Conservation (phyloP, 2,113 vertebrate genomes). For the Plecturocebus donacophilus region DNA sequence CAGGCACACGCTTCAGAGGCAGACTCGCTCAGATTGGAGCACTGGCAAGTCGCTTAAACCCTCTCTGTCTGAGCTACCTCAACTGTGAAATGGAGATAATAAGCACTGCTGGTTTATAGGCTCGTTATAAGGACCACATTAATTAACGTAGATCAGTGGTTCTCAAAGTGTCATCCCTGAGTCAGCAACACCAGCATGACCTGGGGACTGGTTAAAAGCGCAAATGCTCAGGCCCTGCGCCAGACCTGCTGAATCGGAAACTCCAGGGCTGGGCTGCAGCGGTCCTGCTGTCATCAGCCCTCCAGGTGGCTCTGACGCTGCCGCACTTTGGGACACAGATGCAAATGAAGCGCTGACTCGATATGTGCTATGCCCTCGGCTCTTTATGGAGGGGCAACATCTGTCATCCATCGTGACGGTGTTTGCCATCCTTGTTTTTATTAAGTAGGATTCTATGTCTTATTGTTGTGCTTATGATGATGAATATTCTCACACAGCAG, state of each 20-base stretch:
- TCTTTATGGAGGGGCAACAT: fast-evolving
- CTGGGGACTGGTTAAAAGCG: not conserved
- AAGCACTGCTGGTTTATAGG: fast-evolving
- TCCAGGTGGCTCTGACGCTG: not conserved
- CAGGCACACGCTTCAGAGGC: not conserved
- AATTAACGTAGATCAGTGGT: not conserved
- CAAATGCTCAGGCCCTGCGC: not conserved
- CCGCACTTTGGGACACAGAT: not conserved
- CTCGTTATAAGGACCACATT: too few species aligned
- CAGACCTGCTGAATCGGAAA: not conserved
- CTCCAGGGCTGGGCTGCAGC: fast-evolving
- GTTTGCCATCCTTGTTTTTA: fast-evolving
- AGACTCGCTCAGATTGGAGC: fast-evolving
- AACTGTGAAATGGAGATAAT: too few species aligned
- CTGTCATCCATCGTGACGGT: fast-evolving
- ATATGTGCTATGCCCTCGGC: fast-evolving
- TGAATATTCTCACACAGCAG: not conserved
- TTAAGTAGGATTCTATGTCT: fast-evolving
- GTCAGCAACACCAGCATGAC: fast-evolving
- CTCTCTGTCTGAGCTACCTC: not conserved
- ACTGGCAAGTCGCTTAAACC: not conserved
- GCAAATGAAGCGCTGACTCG: fast-evolving
- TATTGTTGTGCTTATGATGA: not conserved
- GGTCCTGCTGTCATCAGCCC: fast-evolving
- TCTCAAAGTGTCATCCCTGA: not conserved